A percentile compares a stretch with the other conserved stretches of the same genome.
Conservation (phyloP, 2,888 invertebrate genomes). For the Sclerodermus sp. region DNA sequence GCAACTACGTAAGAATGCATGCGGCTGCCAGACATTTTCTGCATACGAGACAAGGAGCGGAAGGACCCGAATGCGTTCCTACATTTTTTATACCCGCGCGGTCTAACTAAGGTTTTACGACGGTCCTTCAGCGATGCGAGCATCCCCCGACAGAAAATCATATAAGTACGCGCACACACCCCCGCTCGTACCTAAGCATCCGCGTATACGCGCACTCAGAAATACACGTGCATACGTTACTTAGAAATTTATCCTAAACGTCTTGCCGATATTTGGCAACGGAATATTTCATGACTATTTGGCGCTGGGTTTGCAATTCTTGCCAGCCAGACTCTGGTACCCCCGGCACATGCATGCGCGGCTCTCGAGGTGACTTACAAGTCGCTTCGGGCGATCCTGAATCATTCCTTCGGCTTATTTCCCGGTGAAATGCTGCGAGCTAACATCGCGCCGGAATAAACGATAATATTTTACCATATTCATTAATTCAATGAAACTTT, state of each 20-base stretch:
- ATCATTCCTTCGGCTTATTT: too few species aligned
- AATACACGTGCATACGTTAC: neutral
- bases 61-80: constrained; percentile 35
- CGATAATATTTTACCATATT: constrained; percentile 1
- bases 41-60: too few species aligned
- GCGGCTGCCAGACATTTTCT: too few species aligned
- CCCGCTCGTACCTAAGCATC: neutral
- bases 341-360: too few species aligned
- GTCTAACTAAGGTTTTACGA: constrained; percentile 41
- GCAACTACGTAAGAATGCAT: neutral
- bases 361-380: too few species aligned
- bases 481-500: too few species aligned
- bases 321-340: too few species aligned
- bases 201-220: constrained; percentile 2
- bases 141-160: neutral
- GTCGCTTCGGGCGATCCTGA: too few species aligned
- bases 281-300: constrained; percentile 43
- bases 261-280: constrained; percentile 33
- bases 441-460: neutral
- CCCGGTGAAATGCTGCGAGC: neutral
- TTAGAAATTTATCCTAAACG: constrained; percentile 28
- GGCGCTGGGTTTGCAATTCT: neutral
- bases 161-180: neutral
- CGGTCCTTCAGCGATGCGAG: too few species aligned
- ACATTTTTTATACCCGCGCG: constrained; percentile 41